Base-by-base conservation (phyloP, 2,888 invertebrate species). In the Dimorphilus gyrociliatus region DNA sequence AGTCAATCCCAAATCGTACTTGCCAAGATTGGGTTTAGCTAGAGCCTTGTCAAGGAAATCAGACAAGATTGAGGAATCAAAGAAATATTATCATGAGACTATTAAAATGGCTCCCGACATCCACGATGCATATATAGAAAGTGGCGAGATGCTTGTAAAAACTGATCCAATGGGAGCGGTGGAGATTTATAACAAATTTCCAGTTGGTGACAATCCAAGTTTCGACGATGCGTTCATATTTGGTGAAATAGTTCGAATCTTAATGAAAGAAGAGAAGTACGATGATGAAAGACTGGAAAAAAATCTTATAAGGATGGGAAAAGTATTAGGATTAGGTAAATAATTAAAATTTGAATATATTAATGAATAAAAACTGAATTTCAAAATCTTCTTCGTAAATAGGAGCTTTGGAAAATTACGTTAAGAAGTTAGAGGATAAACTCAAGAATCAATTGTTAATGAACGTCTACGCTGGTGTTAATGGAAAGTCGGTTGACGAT, bases 191-290 rank as follows among this genome's bases (percentile, higher is more conserved):
- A 41, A 46, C 39, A 51, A 51, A 33, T 60, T 58, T 37, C 60
- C 58, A 1, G 44, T 54, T 16, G 43, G 54, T 7, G 54, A 53
- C 4, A 46, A 50, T 7, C 54, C 53, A 5, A 42, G 48, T 2
- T 59, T 59, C 44, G 57, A 60, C 37, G 60, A 60, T 45, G 59
- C 57, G 7, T 60, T 48, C 40, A 60, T 60, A 19, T 53, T 53
- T 37, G 56, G 55, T 15, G 59, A 60, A 32, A 53, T 60, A 29
- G 51, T 57, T 1, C 40, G 53, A 8, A 40, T 60, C 16, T 38
- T 59, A 33, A 55, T 60, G 44, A 58, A 59, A 37, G 41, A 42
- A 7, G 54, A 60, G 40, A 51, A 54, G 35, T 60, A 44, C 45
- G 58, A 60, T 34, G 57, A 60, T 37, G 43, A 50, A 2, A 40